These are phyloP conservation scores for Hermaeophaga mercurialis DNA, from an alignment of 2,888 invertebrate genomes.

Conservation along the genomic window DNA sequence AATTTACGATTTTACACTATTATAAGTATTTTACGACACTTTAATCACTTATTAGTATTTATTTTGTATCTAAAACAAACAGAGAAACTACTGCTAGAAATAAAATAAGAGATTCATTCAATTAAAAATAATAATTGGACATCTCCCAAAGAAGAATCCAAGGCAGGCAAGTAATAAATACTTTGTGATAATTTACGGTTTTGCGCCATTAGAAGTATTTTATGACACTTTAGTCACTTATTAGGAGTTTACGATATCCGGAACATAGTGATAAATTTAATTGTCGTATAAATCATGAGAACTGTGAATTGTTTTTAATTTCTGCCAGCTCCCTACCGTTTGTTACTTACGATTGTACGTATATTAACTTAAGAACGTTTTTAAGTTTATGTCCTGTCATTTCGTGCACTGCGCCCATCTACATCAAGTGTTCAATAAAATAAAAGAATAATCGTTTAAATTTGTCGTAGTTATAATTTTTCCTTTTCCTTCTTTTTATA, in stretches of 20 bases:
- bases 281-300: constrained; percentile 19
- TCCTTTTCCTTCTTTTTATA: too few relatives aligned
- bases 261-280: constrained; percentile 25
- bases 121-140: too few relatives aligned
- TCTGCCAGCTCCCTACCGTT: constrained; percentile 24
- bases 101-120: too few relatives aligned
- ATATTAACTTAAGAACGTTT: constrained; percentile 8
- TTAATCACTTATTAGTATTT: too few relatives aligned
- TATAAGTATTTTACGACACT: constrained; percentile 15
- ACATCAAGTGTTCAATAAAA: too few relatives aligned
- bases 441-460: too few relatives aligned
- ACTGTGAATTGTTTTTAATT: constrained; percentile 27
- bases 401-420: neutral
- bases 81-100: too few relatives aligned
- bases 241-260: constrained; percentile 21
- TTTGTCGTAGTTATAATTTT: too few relatives aligned
- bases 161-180: constrained; percentile 6
- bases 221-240: constrained; percentile 12
- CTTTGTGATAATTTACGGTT: constrained; percentile 14
- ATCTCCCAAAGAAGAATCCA: too few relatives aligned
- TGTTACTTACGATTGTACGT: constrained; percentile 12
- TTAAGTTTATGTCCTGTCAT: constrained; percentile 8
- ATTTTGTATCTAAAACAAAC: too few relatives aligned
- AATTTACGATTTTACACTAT: constrained; percentile 15
- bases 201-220: constrained; percentile 15